Conservation (phyloP, 2,113 vertebrate species). For the Oryzias javanicus region DNA sequence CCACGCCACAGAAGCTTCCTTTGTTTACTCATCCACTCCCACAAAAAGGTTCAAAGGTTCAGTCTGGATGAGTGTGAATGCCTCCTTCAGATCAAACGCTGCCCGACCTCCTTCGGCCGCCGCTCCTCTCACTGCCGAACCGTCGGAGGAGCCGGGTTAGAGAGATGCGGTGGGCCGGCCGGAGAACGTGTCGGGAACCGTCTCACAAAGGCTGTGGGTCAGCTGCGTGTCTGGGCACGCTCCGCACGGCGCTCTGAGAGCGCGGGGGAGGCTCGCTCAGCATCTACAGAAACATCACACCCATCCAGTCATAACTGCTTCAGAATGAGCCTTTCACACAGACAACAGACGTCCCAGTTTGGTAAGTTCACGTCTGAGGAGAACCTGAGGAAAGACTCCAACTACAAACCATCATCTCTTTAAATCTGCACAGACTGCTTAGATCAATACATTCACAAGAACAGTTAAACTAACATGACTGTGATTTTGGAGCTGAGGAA, state of each 20-base stretch:
- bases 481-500: too few species aligned
- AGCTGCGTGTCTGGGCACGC: conserved; percentile 47
- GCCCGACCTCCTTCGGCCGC: not conserved
- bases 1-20: conserved; percentile 12
- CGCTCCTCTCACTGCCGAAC: not conserved
- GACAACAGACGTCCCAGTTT: not conserved
- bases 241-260: not conserved
- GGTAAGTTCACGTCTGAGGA: too few species aligned
- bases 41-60: not conserved
- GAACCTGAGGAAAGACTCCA: too few species aligned
- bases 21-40: conserved; percentile 35
- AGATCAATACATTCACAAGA: too few species aligned
- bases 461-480: too few species aligned
- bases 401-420: too few species aligned
- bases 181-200: conserved; percentile 55
- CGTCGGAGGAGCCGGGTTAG: conserved; percentile 17
- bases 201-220: conserved; percentile 39
- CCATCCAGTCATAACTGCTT: not conserved
- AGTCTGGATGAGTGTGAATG: not conserved
- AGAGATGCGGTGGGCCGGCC: conserved; percentile 22
- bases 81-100: too few species aligned
- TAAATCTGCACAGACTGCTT: too few species aligned
- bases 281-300: not conserved
- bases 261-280: too few species aligned
- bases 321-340: not conserved